Conservation (phyloP, 2,888 invertebrate species). For the Yponomeuta sedellus region DNA sequence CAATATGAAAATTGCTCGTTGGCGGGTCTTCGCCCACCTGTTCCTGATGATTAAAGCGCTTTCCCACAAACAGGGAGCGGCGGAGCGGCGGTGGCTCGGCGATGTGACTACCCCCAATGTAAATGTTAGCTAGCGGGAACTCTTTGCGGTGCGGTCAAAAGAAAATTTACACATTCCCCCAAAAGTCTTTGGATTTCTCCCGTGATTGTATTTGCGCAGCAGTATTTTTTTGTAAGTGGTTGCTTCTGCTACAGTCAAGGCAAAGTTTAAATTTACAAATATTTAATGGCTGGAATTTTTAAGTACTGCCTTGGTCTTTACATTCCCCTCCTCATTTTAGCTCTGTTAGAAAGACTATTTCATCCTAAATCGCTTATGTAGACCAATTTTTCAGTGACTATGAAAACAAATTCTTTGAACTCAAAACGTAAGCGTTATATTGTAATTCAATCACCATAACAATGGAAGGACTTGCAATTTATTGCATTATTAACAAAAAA, state of each 20-base stretch:
- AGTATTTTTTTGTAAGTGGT: not conserved
- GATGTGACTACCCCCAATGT: not conserved
- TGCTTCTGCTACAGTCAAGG: not conserved
- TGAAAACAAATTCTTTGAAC: not conserved
- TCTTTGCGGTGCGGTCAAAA: slow-evolving; percentile 48
- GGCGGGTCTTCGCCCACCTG: slow-evolving; percentile 45
- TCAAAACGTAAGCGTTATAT: too few species aligned
- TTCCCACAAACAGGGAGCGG: slow-evolving; percentile 26
- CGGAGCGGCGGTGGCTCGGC: slow-evolving; percentile 5
- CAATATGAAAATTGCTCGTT: slow-evolving; percentile 64
- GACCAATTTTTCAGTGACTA: too few species aligned
- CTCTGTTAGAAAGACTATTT: too few species aligned
- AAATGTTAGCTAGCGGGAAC: slow-evolving; percentile 30
- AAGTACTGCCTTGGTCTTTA: too few species aligned
- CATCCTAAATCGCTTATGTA: too few species aligned
- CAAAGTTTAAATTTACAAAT: not conserved
- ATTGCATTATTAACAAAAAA: too few species aligned
- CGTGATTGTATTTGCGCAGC: slow-evolving; percentile 9
- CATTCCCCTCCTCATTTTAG: too few species aligned
- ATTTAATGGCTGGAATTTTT: too few species aligned
- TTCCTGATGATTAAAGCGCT: slow-evolving; percentile 69
- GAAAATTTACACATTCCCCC: slow-evolving; percentile 43
- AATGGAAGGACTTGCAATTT: too few species aligned
- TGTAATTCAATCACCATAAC: too few species aligned
- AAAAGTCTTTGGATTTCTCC: slow-evolving; percentile 25